These are phyloP conservation scores for Tipula lateralis DNA, from an alignment of 2,888 invertebrate species.

Conservation along the genomic window DNA sequence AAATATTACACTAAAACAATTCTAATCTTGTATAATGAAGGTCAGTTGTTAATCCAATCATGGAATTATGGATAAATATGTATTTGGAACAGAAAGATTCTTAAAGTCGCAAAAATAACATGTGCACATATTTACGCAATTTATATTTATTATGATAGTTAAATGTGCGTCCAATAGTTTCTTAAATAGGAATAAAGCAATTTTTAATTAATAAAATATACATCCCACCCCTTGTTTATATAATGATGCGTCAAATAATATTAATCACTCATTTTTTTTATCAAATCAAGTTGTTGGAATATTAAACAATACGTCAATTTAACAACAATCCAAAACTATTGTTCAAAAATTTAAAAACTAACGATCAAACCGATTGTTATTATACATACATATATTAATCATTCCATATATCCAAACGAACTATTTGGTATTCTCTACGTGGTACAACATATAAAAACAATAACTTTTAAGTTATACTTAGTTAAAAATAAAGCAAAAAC, in stretches of 20 bases:
- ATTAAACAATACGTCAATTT: neutral
- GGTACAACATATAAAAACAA: neutral
- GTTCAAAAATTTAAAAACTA: neutral
- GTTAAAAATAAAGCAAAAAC: neutral
- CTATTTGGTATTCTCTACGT: neutral
- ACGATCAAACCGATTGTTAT: neutral
- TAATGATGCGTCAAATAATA: neutral
- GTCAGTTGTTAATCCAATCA: neutral
- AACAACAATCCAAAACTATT: neutral
- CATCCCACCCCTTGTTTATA: neutral
- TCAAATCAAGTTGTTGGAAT: neutral
- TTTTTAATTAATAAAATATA: neutral
- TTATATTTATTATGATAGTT: neutral
- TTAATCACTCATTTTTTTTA: neutral
- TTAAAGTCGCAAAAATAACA: neutral
- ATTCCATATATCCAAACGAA: neutral
- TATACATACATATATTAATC: neutral
- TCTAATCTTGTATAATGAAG: neutral
- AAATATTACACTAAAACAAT: neutral
- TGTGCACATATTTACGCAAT: neutral
- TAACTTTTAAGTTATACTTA: neutral
- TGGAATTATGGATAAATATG: neutral
- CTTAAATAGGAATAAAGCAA: neutral
- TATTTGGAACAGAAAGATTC: neutral
- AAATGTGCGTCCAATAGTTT: neutral